Conservation (phyloP, 2,888 invertebrate genomes). For the Chloroclystis v-ata region DNA sequence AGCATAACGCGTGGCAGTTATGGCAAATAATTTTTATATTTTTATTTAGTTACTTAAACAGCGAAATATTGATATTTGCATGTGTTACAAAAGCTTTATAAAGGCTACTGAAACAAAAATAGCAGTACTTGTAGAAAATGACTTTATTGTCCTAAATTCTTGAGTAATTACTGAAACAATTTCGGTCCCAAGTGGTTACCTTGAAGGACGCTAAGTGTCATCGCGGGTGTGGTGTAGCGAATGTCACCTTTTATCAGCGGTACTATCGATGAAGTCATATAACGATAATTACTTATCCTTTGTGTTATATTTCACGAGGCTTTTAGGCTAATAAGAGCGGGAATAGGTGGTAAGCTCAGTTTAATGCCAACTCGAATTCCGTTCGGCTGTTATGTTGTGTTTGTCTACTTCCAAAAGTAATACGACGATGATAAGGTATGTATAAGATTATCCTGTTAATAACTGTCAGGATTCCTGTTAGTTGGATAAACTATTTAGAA, state of each 20-base stretch:
- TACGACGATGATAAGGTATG: too few species aligned
- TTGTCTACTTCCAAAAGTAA: neutral
- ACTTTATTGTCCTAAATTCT: constrained; percentile 16
- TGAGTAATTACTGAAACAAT: constrained; percentile 32
- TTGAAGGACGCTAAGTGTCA: constrained; percentile 36
- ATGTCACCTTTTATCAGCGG: constrained; percentile 35
- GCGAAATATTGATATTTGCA: too few species aligned
- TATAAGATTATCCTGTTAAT: too few species aligned
- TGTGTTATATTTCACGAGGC: constrained; percentile 31
- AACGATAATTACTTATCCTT: constrained; percentile 39
- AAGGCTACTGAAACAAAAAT: too few species aligned
- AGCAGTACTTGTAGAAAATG: neutral
- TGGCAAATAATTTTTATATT: too few species aligned
- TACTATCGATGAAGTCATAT: constrained; percentile 40
- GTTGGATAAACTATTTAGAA: too few species aligned
- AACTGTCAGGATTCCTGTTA: too few species aligned
- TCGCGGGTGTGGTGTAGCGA: constrained; percentile 34
- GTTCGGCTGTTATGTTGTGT: neutral
- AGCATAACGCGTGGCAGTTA: too few species aligned
- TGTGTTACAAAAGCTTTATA: too few species aligned
- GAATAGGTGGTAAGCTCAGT: constrained; percentile 26
- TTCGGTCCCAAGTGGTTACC: constrained; percentile 35
- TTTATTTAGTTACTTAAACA: too few species aligned
- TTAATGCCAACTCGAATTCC: constrained; percentile 20
- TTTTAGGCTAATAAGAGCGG: constrained; percentile 44